A percentile compares a stretch with the other conserved stretches of the same genome.
Conservation (phyloP, 2,888 invertebrate genomes). For the Norana najaformis region DNA sequence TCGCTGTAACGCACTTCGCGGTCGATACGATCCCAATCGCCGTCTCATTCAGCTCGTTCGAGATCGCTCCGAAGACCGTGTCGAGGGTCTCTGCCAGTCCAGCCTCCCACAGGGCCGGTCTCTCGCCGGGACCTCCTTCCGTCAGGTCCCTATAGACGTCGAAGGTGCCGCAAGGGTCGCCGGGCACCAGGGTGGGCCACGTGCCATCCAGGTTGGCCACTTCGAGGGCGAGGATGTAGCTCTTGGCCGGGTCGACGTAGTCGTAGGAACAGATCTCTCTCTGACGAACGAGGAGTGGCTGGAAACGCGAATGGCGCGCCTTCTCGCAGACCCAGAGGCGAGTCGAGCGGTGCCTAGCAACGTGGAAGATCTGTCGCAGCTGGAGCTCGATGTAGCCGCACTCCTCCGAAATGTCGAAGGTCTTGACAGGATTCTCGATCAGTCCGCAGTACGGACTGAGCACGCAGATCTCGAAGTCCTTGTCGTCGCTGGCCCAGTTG, state of each 20-base stretch:
- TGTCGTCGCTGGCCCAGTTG: constrained; percentile 45
- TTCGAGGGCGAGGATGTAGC: constrained; percentile 45
- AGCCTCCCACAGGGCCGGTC: constrained; percentile 39
- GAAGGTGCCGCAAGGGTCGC: constrained; percentile 41
- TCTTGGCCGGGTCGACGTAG: constrained; percentile 35
- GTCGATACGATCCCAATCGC: constrained; percentile 42
- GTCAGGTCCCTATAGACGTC: constrained; percentile 33
- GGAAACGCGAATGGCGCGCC: constrained; percentile 36
- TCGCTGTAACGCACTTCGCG: constrained; percentile 38
- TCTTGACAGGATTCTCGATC: constrained; percentile 42
- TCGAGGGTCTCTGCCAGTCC: constrained; percentile 41
- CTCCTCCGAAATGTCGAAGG: constrained; percentile 43
- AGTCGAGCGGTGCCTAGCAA: constrained; percentile 35
- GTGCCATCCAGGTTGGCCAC: constrained; percentile 36
- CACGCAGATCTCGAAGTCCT: constrained; percentile 45
- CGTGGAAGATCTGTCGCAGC: constrained; percentile 42
- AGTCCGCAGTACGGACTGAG: constrained; percentile 43
- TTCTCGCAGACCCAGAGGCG: constrained; percentile 45
- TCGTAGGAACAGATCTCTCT: constrained; percentile 40
- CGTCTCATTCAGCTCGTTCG: constrained; percentile 40
- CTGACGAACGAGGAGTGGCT: constrained; percentile 39
- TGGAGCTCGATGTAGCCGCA: constrained; percentile 44
- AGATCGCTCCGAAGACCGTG: constrained; percentile 38
- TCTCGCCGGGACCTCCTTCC: neutral
- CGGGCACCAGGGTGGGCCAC: constrained; percentile 43